A percentile compares a stretch with the other conserved stretches of the same genome.
phyloP scores from a whole-genome alignment of 2,113 vertebrate species.

The Urocynchramus pylzowi region DNA sequence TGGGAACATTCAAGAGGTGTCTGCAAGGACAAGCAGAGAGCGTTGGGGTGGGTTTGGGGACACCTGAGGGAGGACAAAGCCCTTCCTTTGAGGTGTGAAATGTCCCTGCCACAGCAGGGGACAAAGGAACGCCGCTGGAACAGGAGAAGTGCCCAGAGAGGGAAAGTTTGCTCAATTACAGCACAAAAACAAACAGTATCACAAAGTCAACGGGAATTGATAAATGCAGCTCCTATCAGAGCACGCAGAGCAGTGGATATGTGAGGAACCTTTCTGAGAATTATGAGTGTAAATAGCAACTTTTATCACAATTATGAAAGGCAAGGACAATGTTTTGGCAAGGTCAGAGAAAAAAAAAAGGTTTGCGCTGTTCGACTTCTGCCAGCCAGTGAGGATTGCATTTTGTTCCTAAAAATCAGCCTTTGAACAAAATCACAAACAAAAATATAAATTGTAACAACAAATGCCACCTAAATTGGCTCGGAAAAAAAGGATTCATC shows the following conservation, averaged over 20 bases:
- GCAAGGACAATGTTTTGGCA: conserved; percentile 70
- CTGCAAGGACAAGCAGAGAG: conserved; percentile 46
- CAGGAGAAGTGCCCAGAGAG: conserved; percentile 32
- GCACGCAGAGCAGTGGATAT: conserved; percentile 63
- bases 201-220: conserved; percentile 82
- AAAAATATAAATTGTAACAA: no score
- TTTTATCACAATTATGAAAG: conserved; percentile 58
- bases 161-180: conserved; percentile 72
- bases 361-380: neutral
- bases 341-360: conserved; percentile 64
- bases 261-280: conserved; percentile 73
- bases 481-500: neutral
- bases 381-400: neutral
- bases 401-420: neutral
- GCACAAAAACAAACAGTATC: conserved; percentile 67
- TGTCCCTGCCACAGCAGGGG: conserved; percentile 44
- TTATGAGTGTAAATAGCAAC: conserved; percentile 71
- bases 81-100: conserved; percentile 50
- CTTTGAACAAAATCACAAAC: neutral
- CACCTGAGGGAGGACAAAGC: conserved; percentile 61
- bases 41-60: conserved; percentile 66
- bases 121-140: conserved; percentile 56
- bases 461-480: neutral
- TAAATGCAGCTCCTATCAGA: conserved; percentile 55
- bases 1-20: neutral